Conservation (phyloP, 2,113 vertebrate genomes). For the Eurystomus gularis region DNA sequence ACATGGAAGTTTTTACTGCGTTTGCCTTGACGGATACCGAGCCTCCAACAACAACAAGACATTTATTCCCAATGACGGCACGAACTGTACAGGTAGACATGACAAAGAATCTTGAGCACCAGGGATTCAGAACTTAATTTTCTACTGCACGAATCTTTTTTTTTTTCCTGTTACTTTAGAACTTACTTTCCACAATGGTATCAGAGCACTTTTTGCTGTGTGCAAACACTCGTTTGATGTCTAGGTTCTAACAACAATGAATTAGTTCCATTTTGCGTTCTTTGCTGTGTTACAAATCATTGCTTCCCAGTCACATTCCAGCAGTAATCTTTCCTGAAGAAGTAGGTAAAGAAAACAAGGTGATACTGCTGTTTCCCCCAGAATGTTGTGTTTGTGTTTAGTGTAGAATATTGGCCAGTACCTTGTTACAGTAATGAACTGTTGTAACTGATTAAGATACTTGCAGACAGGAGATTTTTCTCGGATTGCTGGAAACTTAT, state of each 20-base stretch:
- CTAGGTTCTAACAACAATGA: neutral
- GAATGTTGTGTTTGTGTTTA: neutral
- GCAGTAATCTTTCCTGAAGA: neutral
- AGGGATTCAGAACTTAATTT: neutral
- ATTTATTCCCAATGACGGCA: constrained; percentile 96
- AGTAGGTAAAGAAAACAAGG: neutral
- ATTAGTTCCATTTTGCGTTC: neutral
- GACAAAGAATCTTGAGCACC: neutral
- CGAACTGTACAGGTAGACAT: constrained; percentile 84
- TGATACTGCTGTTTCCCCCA: neutral
- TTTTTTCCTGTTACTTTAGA: neutral
- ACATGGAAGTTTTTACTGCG: constrained; percentile 89
- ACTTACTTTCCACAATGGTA: neutral
- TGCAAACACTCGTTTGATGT: neutral
- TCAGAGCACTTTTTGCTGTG: neutral
- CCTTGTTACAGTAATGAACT: neutral
- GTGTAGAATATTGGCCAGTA: neutral
- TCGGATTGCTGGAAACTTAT: neutral
- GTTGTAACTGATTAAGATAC: neutral
- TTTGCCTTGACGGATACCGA: constrained; percentile 85
- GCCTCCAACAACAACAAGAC: constrained; percentile 85
- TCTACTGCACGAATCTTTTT: neutral
- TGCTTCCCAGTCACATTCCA: neutral
- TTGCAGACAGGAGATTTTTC: neutral
- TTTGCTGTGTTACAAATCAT: neutral